Percentiles rank a stretch among this genome's conserved stretches.
Conservation (phyloP, 2,797 vertebrate species). For the Strix occidentalis region DNA sequence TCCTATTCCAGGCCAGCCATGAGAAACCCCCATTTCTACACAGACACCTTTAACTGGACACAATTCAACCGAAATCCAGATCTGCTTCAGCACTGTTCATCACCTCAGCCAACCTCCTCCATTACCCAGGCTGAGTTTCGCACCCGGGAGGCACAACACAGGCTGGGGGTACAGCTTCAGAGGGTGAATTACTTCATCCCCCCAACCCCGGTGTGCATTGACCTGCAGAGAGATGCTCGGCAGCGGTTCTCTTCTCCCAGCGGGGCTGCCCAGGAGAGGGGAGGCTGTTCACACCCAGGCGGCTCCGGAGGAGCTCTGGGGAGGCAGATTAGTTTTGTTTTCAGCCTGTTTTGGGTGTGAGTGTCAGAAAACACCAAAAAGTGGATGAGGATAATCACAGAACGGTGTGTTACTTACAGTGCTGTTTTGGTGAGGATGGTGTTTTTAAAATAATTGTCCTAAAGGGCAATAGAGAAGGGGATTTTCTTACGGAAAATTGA, state of each 20-base stretch:
- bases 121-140: not conserved
- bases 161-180: accelerated
- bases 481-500: not conserved
- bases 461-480: not conserved
- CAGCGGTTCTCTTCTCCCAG: not conserved
- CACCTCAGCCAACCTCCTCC: not conserved
- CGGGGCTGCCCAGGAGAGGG: accelerated
- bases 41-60: not conserved
- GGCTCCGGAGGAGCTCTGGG: not conserved
- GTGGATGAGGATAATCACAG: not conserved
- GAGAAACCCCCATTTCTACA: not conserved
- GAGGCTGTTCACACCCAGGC: not conserved
- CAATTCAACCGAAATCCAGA: not conserved
- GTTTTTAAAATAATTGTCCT: not conserved
- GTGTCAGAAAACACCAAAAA: not conserved
- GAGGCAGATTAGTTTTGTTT: not conserved
- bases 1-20: not conserved
- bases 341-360: not conserved
- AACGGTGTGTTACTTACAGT: not conserved
- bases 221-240: too few relatives aligned
- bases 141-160: accelerated
- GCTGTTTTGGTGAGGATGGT: not conserved
- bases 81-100: not conserved
- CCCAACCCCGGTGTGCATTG: accelerated
- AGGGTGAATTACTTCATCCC: not conserved